Evolutionary conservation across 1,140 invertebrate genomes (phyloP).

Genomic region (Zaprionus tsacasi): DNA sequence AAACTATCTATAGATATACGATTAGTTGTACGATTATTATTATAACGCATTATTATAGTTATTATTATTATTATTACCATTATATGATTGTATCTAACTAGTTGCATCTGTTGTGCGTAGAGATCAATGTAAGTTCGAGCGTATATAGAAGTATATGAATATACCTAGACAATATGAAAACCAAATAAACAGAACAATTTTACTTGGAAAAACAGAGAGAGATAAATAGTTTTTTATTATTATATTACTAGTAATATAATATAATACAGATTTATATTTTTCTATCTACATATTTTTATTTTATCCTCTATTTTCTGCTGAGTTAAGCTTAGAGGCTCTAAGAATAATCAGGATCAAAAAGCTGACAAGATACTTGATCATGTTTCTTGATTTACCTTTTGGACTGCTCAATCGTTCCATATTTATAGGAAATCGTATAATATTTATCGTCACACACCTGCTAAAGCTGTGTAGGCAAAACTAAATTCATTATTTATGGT

Average conservation of each 20-base stretch:
- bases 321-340: too few relatives aligned
- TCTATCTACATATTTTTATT: not conserved
- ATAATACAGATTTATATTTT: too few relatives aligned
- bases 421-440: not conserved
- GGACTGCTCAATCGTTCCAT: not conserved
- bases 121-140: constrained; percentile 68
- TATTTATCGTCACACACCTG: not conserved
- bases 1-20: constrained; percentile 32
- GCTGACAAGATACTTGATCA: not conserved
- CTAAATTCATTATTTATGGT: not conserved
- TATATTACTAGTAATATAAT: too few relatives aligned
- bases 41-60: constrained; percentile 20
- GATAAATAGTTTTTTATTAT: not conserved
- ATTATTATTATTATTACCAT: constrained; percentile 53
- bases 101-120: constrained; percentile 75
- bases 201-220: constrained; percentile 25
- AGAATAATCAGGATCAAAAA: too few relatives aligned
- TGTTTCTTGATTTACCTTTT: not conserved
- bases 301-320: too few relatives aligned
- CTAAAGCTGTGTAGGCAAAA: not conserved
- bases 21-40: constrained; percentile 36
- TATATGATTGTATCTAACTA: constrained; percentile 54
- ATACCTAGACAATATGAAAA: constrained; percentile 64
- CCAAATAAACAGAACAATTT: constrained; percentile 60
- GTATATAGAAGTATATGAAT: constrained; percentile 66